Conservation (phyloP, 2,888 invertebrate genomes). For the Mesorhabditis spiculigera region DNA sequence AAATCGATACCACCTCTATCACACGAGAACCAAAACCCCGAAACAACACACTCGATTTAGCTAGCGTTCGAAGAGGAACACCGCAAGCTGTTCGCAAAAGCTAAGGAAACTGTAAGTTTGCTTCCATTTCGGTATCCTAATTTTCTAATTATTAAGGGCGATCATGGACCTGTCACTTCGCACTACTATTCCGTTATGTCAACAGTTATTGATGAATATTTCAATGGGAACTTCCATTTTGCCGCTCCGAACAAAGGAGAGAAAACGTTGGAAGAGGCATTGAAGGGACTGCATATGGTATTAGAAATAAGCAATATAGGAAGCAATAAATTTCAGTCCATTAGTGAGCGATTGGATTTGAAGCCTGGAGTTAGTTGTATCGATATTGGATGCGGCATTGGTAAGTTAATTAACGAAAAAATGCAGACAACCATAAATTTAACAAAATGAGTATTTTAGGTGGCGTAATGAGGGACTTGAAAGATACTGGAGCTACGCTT, state of each 20-base stretch:
- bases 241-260: conserved; percentile 45
- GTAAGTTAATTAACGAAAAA: background rate
- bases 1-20: background rate
- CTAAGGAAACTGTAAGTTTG: conserved; percentile 23
- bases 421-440: background rate
- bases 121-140: background rate
- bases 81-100: conserved; percentile 44
- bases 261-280: conserved; percentile 40
- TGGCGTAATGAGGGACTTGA: conserved; percentile 50
- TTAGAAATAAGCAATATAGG: background rate
- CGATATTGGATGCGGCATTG: conserved; percentile 53
- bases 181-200: conserved; percentile 58
- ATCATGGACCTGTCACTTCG: conserved; percentile 48
- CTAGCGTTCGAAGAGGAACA: conserved; percentile 46
- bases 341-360: conserved; percentile 40
- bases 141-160: conserved; percentile 11
- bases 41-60: conserved; percentile 24
- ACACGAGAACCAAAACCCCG: background rate
- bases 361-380: conserved; percentile 36
- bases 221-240: conserved; percentile 55
- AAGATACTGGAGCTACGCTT: conserved; percentile 41
- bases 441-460: conserved; percentile 11
- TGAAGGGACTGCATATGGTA: conserved; percentile 31
- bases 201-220: conserved; percentile 55
- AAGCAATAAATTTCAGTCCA: conserved; percentile 13